Evolutionary conservation across 2,797 vertebrate species (phyloP).

Genomic region (Austrolebias charrua): DNA sequence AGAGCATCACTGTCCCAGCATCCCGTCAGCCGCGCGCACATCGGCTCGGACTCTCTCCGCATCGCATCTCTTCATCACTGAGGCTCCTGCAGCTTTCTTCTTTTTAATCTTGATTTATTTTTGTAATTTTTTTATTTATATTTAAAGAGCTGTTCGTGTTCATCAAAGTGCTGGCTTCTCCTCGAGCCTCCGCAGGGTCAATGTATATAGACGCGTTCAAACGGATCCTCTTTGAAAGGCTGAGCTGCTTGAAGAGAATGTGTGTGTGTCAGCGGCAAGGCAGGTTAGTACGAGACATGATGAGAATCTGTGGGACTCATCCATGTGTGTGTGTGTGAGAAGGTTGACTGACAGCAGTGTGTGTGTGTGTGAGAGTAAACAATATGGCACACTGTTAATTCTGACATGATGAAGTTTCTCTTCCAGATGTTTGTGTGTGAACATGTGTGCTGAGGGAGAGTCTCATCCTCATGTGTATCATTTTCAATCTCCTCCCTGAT

Average conservation of each 20-base stretch:
- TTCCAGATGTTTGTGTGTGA: background rate
- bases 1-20: conserved; percentile 77
- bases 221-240: conserved; percentile 82
- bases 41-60: conserved; percentile 69
- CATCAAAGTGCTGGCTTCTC: conserved; percentile 42
- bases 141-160: conserved; percentile 32
- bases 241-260: conserved; percentile 84
- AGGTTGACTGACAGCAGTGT: conserved; percentile 19
- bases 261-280: conserved; percentile 84
- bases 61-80: conserved; percentile 35
- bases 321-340: conserved; percentile 12
- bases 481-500: conserved; percentile 15
- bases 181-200: conserved; percentile 61
- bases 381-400: conserved; percentile 14
- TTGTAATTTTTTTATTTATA: background rate
- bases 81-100: conserved; percentile 11
- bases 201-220: conserved; percentile 89
- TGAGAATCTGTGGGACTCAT: conserved; percentile 64
- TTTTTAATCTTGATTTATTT: background rate
- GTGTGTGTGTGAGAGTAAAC: conserved; percentile 12
- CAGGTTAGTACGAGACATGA: conserved; percentile 80
- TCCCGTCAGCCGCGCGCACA: conserved; percentile 73
- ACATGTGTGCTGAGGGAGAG: conserved; percentile 18
- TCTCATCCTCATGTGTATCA: conserved; percentile 16
- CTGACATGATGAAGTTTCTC: conserved; percentile 42